Conservation (phyloP, 2,797 vertebrate genomes). For the Poecilia picta region DNA sequence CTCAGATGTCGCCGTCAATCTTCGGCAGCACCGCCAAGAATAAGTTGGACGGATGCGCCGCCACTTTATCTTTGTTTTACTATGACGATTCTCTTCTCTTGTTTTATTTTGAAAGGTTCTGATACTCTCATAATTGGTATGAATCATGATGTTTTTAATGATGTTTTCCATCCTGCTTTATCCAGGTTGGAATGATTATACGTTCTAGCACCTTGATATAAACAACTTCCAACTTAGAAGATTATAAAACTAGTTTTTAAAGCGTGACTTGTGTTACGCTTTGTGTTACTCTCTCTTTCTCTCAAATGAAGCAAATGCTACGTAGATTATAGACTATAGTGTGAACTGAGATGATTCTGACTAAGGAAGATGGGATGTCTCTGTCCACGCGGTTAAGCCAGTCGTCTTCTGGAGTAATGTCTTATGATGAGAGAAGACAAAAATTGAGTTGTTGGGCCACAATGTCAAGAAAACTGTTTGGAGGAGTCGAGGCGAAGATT, state of each 20-base stretch:
- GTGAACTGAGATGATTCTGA: neutral
- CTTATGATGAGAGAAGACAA: neutral
- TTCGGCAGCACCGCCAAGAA: neutral
- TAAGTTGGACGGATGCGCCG: neutral
- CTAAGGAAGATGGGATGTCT: neutral
- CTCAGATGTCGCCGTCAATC: neutral
- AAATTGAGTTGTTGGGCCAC: neutral
- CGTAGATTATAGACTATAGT: neutral
- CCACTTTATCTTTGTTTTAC: conserved; percentile 50
- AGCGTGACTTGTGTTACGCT: neutral
- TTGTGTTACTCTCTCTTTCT: neutral
- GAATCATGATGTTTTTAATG: neutral
- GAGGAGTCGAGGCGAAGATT: neutral
- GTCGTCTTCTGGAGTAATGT: neutral
- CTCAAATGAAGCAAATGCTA: neutral
- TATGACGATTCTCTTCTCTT: conserved; percentile 31
- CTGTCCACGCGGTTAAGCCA: neutral
- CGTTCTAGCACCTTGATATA: neutral
- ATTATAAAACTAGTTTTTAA: neutral
- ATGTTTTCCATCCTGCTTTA: neutral
- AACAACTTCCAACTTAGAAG: neutral
- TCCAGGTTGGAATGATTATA: neutral
- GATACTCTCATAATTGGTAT: neutral
- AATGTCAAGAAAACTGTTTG: neutral
- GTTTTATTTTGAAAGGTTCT: neutral